Evolutionary conservation across 2,888 invertebrate species (phyloP).

Genomic region (Drosophila nr. perissopoda): DNA sequence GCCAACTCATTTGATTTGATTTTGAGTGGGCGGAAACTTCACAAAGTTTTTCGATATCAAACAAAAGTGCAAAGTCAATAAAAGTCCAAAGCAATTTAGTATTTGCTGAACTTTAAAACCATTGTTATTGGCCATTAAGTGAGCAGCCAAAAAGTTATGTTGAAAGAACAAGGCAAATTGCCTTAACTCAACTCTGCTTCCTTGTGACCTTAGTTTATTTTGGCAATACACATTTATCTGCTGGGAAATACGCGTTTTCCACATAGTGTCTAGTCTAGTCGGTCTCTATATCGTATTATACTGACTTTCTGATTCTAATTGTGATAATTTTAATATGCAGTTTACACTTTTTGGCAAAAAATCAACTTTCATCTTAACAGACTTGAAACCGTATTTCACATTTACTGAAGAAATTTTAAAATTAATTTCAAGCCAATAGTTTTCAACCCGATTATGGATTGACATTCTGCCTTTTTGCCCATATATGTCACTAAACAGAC

Average conservation of each 20-base stretch:
- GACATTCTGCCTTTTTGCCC: neutral
- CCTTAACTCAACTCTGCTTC: neutral
- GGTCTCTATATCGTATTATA: neutral
- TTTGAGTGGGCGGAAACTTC: conserved; percentile 4
- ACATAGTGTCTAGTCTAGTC: too few species aligned
- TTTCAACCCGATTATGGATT: neutral
- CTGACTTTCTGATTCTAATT: neutral
- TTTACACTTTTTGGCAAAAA: neutral
- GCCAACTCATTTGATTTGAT: conserved; percentile 11
- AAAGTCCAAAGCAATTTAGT: conserved; percentile 3
- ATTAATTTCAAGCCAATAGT: neutral
- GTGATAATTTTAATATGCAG: neutral
- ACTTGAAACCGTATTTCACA: neutral
- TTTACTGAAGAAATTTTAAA: neutral
- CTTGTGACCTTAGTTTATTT: neutral
- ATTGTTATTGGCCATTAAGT: neutral
- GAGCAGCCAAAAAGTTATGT: neutral
- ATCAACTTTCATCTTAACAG: neutral
- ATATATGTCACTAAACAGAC: neutral
- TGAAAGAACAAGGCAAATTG: neutral
- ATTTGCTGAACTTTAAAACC: neutral
- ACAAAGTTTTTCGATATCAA: conserved; percentile 16
- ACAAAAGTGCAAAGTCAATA: conserved; percentile 3
- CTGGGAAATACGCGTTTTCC: neutral
- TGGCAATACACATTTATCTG: neutral